Base-by-base conservation (phyloP, 2,888 invertebrate species). In the Tholera decimalis region DNA sequence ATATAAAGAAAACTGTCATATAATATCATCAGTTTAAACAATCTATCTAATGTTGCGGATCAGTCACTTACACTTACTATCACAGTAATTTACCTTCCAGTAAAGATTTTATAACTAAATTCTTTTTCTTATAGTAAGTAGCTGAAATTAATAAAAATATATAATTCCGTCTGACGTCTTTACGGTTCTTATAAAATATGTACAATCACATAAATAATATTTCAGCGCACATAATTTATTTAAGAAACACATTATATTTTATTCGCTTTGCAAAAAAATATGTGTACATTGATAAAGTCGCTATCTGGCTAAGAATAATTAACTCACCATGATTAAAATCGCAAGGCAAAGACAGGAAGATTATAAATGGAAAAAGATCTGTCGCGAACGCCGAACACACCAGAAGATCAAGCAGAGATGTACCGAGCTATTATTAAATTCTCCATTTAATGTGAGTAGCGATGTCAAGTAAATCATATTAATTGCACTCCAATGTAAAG, bases 261-360 rank as follows among this genome's bases (percentile, higher is more conserved):
- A 79, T 75, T 83, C 83, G 83, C 83, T 61, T 47, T 47, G 82
- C 78, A 64, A 79, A 76, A 70, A 78, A 67, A 30, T 41, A 49
- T 39, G 20, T 26, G 49, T 47, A 60, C 57, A 50, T 64, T 68
- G 71, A 68, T 66, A 44, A 73, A 78, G 44, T 83, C 80, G 82
- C 83, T 59, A 59, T 65, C 47, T 54, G 49, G 58, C 33, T 49
- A 49, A 55, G 49, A 63, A 63, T 63, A 64, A 66, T 33, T 37
- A 56, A 64, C 54, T 72, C 80, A 69, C 73, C 39, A 44, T 44
- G 33, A 73, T 70, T 62, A 46, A 69, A 65, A 63, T 80, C 75
- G 73, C 73, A 41, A 55, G 37, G 81, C 81, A 66, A 58, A 60
- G 20, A 11, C 37, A 46, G 54, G 35, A 18, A 46, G 13, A 55